Conservation (phyloP, 2,113 vertebrate species). For the Terrapene triunguis region DNA sequence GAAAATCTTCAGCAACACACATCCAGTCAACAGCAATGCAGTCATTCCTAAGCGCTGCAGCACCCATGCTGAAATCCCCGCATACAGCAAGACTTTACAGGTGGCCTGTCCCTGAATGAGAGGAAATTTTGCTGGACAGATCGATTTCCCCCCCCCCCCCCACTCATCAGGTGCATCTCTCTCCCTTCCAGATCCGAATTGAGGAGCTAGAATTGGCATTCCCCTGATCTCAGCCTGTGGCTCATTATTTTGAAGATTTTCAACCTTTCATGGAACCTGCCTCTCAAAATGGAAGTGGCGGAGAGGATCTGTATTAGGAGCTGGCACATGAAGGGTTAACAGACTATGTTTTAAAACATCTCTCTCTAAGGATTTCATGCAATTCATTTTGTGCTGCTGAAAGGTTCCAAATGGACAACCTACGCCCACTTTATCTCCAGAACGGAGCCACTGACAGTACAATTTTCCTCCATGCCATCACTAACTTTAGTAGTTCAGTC, state of each 20-base stretch:
- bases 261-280: not conserved
- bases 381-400: not conserved
- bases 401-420: not conserved
- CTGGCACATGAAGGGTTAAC: not conserved
- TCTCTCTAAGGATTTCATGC: not conserved
- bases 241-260: not conserved
- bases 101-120: not conserved
- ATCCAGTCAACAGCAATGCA: not conserved
- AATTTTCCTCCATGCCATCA: not conserved
- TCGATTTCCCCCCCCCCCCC: not conserved
- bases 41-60: not conserved
- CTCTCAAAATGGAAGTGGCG: not conserved
- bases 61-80: not conserved
- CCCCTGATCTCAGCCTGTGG: not conserved
- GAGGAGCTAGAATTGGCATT: not conserved
- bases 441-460: not conserved
- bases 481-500: not conserved
- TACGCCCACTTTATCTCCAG: not conserved
- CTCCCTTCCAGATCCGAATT: rapidly evolving
- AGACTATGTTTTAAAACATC: not conserved
- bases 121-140: not conserved
- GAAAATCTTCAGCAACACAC: constrained; percentile 58
- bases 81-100: rapidly evolving
- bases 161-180: not conserved
- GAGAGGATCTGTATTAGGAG: not conserved